phyloP scores from a whole-genome alignment of 2,888 invertebrate species.

The Capitulum mitella region DNA sequence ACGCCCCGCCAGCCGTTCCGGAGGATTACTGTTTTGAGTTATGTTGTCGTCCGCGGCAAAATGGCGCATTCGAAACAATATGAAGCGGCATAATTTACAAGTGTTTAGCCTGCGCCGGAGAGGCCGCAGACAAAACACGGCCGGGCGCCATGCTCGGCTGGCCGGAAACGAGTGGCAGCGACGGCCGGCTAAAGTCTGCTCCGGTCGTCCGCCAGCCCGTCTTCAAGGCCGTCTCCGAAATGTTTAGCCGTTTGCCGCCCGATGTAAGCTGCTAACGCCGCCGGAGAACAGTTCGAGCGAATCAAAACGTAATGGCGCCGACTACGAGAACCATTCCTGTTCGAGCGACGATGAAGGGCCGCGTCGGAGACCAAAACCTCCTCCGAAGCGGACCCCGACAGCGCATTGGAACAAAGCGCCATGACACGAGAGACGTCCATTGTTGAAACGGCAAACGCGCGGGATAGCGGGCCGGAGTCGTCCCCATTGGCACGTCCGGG shows the following conservation, averaged over 20 bases:
- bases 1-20: not conserved
- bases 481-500: not conserved
- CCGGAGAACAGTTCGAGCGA: not conserved
- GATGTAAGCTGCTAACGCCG: not conserved
- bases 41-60: not conserved
- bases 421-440: not conserved
- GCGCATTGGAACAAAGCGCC: constrained; percentile 14
- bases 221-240: not conserved
- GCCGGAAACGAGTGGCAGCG: not conserved
- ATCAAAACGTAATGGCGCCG: not conserved
- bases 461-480: not conserved
- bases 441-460: not conserved
- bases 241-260: not conserved
- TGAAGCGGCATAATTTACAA: constrained; percentile 12
- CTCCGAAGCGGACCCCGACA: not conserved
- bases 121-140: not conserved
- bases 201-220: not conserved
- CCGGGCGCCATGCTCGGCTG: not conserved
- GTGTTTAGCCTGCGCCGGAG: not conserved
- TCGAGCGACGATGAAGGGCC: not conserved
- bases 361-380: not conserved
- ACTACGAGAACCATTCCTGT: not conserved
- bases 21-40: constrained; percentile 13
- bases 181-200: not conserved
- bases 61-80: constrained; percentile 17